These are phyloP conservation scores for Sorex maritimensis DNA, from an alignment of 2,797 vertebrate genomes.

Conservation along the genomic window DNA sequence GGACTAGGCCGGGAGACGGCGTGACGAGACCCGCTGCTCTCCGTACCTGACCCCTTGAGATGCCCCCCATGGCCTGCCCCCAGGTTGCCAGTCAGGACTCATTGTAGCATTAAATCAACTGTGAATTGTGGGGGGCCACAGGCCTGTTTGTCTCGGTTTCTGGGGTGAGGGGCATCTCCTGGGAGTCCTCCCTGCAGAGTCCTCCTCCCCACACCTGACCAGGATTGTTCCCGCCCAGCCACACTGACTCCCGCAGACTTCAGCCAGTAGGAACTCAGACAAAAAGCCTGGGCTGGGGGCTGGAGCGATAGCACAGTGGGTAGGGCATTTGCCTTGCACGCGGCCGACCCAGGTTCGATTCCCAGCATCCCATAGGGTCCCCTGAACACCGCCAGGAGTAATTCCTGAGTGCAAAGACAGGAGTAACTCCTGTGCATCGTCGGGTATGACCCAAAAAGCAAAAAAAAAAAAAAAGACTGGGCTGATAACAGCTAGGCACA, in stretches of 20 bases:
- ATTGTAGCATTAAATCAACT: constrained; percentile 86
- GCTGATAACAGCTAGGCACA: not conserved
- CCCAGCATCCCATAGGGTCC: too few species aligned
- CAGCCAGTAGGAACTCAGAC: too few species aligned
- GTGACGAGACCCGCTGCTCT: constrained; percentile 26
- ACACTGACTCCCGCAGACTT: not conserved
- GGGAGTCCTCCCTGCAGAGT: constrained; percentile 23
- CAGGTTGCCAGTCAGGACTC: constrained; percentile 52
- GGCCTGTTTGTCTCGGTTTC: not conserved
- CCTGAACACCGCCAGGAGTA: too few species aligned
- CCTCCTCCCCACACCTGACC: not conserved
- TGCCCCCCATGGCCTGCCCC: not conserved
- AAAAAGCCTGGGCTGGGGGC: too few species aligned
- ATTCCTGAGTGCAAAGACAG: too few species aligned
- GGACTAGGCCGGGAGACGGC: constrained; percentile 16
- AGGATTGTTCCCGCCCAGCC: constrained; percentile 12
- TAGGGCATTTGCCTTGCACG: too few species aligned
- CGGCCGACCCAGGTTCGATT: too few species aligned
- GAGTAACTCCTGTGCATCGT: too few species aligned
- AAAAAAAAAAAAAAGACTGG: too few species aligned
- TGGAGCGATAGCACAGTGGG: too few species aligned
- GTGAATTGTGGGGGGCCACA: constrained; percentile 68
- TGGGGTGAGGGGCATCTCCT: not conserved
- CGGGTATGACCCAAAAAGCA: too few species aligned
- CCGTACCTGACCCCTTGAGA: not conserved